Evolutionary conservation across 53 echinoderm and acorn worm genomes (phyloP), one percentile per base, ranked within the genome.

Genomic region (Luidia sarsii): DNA sequence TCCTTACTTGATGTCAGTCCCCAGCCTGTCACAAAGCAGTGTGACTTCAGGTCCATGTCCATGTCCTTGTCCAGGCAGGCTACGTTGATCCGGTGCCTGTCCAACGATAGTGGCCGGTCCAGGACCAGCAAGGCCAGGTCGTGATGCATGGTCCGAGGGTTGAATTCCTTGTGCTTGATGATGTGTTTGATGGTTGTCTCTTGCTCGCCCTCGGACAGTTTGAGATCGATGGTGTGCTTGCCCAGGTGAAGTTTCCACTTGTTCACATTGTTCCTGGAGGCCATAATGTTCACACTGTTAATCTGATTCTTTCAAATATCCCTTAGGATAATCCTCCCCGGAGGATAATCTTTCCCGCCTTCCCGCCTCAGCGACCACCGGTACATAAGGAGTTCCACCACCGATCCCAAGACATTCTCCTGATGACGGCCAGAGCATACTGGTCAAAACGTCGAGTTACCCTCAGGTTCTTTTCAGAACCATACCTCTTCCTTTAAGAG

Each of bases 21-120:
- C 92, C 92, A 95, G 37, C 95, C 95, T 10, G 95, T 82, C 39
- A 90, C 83, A 62, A 80, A 92, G 77, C 95, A 95, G 8, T 88
- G 71, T 8, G 63, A 63, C 32, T 65, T 34, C 4, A 31, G 6
- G 1, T 7, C 13, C 10, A 86, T 57, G n/a, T 48, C 52, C 36
- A 88, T 41, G 2, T 85, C 74, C 11, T 82, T 73, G 46, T 92
- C 90, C 48, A 95, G 38, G 57, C 95, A 95, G 8, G 88, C 92
- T 54, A 68, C 82, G 33, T 87, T 87, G 50, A 95, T 87, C 20
- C 81, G 86, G 14, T 80, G 10, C 2, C 80, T 60, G 33, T 85
- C 89, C 30, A 71, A n/a, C 4, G 68, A 25, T 28, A 91, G 83
- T 50, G 90, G 57, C 18, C 25, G 39, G 60, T 72, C 83, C 37